Evolutionary conservation across 2,797 vertebrate genomes (phyloP).

Genomic region (Hippoglossus hippoglossus): DNA sequence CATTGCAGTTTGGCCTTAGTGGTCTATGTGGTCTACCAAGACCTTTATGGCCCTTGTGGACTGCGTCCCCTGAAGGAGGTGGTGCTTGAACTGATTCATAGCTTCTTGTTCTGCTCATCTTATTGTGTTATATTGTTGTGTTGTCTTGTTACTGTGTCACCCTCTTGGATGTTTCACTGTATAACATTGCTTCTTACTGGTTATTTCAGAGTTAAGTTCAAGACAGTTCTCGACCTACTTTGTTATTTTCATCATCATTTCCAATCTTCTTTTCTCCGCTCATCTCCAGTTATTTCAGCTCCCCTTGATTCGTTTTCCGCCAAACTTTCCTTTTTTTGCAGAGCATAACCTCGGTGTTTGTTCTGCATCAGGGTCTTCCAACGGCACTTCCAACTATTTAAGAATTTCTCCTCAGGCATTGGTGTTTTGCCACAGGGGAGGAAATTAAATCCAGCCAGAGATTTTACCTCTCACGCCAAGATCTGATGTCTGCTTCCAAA

Average conservation of each 20-base stretch:
- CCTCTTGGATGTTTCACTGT: not conserved
- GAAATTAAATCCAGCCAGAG: constrained; percentile 24
- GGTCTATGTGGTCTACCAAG: too few relatives aligned
- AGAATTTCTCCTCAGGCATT: constrained; percentile 5
- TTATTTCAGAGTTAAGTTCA: not conserved
- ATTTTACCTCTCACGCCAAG: constrained; percentile 17
- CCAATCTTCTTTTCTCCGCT: not conserved
- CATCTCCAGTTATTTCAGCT: not conserved
- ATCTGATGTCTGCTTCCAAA: not conserved
- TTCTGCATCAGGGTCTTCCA: not conserved
- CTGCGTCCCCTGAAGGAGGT: too few relatives aligned
- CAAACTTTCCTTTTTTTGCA: constrained; percentile 15
- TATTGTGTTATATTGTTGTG: not conserved
- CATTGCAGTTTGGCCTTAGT: too few relatives aligned
- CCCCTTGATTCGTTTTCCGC: too few relatives aligned
- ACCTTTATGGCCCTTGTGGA: too few relatives aligned
- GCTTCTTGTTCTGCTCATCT: not conserved
- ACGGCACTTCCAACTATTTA: constrained; percentile 12
- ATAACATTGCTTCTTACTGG: not conserved
- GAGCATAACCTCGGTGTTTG: constrained; percentile 8
- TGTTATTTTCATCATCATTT: not conserved
- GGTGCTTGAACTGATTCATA: too few relatives aligned
- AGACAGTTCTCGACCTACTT: not conserved
- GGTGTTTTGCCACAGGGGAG: constrained; percentile 32
- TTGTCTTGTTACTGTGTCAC: not conserved